Evolutionary conservation across 2,797 vertebrate genomes (phyloP).

Genomic region (Paedocypris micromegethes): DNA sequence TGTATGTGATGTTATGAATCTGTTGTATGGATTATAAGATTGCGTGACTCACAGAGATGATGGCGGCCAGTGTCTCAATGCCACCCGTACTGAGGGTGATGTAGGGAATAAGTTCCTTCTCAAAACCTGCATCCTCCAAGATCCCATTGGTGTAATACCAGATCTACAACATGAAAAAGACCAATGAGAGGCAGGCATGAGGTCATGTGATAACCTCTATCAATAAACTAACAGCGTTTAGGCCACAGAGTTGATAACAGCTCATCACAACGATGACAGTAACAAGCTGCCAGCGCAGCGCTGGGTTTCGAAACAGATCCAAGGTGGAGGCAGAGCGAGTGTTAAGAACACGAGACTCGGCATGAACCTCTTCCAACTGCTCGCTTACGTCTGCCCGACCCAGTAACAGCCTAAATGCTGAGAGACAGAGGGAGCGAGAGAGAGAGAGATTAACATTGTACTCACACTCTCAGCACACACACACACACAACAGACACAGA

Average conservation of each 20-base stretch:
- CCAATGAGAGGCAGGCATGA: background rate
- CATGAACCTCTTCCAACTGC: conserved; percentile 81
- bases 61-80: conserved; percentile 78
- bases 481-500: too few species aligned
- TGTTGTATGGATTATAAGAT: background rate
- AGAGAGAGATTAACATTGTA: too few species aligned
- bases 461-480: too few species aligned
- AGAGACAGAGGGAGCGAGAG: conserved; percentile 1
- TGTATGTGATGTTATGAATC: background rate
- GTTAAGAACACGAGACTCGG: conserved; percentile 71
- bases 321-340: conserved; percentile 64
- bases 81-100: conserved; percentile 86
- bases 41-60: conserved; percentile 76
- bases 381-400: conserved; percentile 78
- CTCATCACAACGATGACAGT: conserved; percentile 83
- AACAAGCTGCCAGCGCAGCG: conserved; percentile 70
- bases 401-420: conserved; percentile 85
- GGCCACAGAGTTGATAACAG: conserved; percentile 91
- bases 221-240: conserved; percentile 80
- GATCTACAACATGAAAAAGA: conserved; percentile 67
- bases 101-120: conserved; percentile 72
- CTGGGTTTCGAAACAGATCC: conserved; percentile 68
- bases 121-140: conserved; percentile 78
- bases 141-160: conserved; percentile 95
- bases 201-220: background rate